These are phyloP conservation scores for Leptinotarsa lineolata DNA, from an alignment of 1,140 invertebrate species.

Conservation along the genomic window DNA sequence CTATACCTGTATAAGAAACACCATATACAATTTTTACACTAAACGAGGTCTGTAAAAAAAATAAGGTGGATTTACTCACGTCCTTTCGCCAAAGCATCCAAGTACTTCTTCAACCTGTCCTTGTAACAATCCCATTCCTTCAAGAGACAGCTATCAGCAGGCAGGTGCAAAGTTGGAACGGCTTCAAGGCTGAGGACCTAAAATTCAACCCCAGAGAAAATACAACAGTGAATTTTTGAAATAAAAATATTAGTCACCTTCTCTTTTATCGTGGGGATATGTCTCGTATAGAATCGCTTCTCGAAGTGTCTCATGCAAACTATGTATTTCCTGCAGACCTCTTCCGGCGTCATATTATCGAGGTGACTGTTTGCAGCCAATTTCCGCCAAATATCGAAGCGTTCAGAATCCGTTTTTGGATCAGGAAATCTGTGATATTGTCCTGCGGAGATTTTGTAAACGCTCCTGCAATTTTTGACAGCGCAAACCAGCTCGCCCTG, in stretches of 20 bases:
- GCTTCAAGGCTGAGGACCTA: background rate
- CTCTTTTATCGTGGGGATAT: background rate
- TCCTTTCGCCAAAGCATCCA: background rate
- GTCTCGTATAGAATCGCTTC: background rate
- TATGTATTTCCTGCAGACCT: constrained; percentile 1
- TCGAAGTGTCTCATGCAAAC: constrained; percentile 13
- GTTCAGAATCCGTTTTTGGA: background rate
- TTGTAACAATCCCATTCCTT: background rate
- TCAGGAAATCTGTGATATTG: background rate
- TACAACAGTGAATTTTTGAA: background rate
- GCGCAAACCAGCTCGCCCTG: background rate
- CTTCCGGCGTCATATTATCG: background rate
- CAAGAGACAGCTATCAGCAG: background rate
- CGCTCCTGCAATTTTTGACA: background rate
- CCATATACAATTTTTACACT: no score
- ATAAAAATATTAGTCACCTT: background rate
- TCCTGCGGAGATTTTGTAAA: background rate
- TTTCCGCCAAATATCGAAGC: constrained; percentile 7
- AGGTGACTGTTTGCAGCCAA: background rate
- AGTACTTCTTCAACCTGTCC: constrained; percentile 3
- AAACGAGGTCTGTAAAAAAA: no score
- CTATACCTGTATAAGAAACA: no score
- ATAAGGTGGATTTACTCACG: no score
- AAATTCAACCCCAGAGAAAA: background rate
- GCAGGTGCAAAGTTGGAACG: background rate